Evolutionary conservation across 2,888 invertebrate genomes (phyloP).

Genomic region (Mactromeris polynyma): DNA sequence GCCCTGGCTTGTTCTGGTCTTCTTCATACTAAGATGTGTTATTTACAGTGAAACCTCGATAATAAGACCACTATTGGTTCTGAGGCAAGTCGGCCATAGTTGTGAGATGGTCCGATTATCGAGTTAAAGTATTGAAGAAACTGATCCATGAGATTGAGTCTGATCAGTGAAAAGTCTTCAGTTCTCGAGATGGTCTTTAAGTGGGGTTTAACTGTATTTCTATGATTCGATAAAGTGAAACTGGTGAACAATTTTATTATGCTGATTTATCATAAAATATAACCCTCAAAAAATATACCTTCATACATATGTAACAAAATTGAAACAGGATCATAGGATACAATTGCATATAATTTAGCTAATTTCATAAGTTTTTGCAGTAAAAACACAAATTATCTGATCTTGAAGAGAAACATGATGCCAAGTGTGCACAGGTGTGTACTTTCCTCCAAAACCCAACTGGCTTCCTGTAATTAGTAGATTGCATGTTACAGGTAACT

Average conservation of each 20-base stretch:
- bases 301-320: background rate
- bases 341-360: background rate
- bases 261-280: background rate
- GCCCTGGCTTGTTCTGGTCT: background rate
- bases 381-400: background rate
- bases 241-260: background rate
- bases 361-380: background rate
- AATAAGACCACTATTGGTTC: too few relatives aligned
- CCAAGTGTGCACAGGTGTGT: slow-evolving; percentile 15
- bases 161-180: too few relatives aligned
- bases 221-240: too few relatives aligned
- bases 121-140: too few relatives aligned
- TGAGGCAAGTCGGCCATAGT: too few relatives aligned
- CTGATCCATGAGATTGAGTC: too few relatives aligned
- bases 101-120: too few relatives aligned
- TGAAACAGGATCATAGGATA: background rate
- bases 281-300: background rate
- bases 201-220: too few relatives aligned
- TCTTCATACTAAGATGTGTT: background rate
- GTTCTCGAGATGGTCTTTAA: too few relatives aligned
- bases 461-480: background rate
- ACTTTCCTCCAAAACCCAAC: background rate
- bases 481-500: background rate
- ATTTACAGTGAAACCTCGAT: too few relatives aligned
- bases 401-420: background rate